Percentiles rank a stretch among this genome's conserved stretches.
Evolutionary conservation across 1,140 invertebrate species (phyloP).

Genomic region (Holcopasites calliopsidis): DNA sequence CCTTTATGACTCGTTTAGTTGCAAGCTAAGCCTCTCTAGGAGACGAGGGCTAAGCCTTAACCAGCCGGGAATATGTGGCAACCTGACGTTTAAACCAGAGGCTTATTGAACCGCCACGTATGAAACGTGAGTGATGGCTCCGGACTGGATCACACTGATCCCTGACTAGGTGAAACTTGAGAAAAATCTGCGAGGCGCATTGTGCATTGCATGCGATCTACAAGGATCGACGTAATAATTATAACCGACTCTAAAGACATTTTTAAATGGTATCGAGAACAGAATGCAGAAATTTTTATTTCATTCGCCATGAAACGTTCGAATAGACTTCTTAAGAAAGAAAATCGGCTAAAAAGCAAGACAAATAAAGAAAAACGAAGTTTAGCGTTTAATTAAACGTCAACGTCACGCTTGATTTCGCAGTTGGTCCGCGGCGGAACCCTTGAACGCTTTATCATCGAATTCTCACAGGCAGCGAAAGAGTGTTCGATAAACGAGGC

Average conservation of each 20-base stretch:
- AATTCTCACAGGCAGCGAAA: constrained; percentile 16
- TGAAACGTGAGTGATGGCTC: constrained; percentile 66
- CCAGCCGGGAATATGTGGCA: constrained; percentile 60
- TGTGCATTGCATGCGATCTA: too few species aligned
- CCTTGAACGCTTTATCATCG: constrained; percentile 4
- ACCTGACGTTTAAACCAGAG: constrained; percentile 38
- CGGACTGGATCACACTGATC: constrained; percentile 36
- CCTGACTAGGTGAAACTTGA: not conserved
- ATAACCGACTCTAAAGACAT: too few species aligned
- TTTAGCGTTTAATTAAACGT: not conserved
- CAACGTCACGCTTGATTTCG: not conserved
- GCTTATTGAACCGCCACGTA: constrained; percentile 51
- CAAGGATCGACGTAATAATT: too few species aligned
- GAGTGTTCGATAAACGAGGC: not conserved
- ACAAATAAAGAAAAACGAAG: not conserved
- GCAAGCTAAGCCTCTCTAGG: constrained; percentile 23
- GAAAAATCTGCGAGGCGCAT: not conserved
- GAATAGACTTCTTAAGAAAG: too few species aligned
- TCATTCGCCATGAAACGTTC: too few species aligned
- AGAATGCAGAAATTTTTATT: too few species aligned
- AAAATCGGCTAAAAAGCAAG: too few species aligned
- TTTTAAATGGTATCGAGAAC: too few species aligned
- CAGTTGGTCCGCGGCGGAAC: not conserved
- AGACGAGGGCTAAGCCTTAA: constrained; percentile 56
- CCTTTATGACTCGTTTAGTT: constrained; percentile 41